Evolutionary conservation across 2,113 vertebrate genomes (phyloP), one percentile per base, ranked within the genome.

Genomic region (Oplegnathus fasciatus): DNA sequence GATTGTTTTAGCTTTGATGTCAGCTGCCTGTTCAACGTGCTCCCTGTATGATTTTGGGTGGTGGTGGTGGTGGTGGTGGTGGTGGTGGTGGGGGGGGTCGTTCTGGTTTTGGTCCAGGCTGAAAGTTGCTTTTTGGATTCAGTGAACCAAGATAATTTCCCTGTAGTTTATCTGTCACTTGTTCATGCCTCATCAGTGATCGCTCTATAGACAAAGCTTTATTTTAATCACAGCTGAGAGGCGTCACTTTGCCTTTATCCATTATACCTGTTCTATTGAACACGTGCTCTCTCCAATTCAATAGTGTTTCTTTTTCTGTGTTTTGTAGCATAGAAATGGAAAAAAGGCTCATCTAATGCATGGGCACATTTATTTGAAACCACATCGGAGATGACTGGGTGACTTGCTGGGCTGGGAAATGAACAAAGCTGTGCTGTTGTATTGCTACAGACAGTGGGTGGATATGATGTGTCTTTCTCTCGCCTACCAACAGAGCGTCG

Each of bases 1-100:
- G 82, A 89, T 86, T 85, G 83, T 83, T 93, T 66, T 30, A 66
- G 86, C 76, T 89, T 72, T 85, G 89, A 86, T 87, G 78, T 79
- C 75, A 60, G 44, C 68, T 75, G 77, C 74, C 80, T 78, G 62
- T 67, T 79, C 62, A 50, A 52, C 22, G 46, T 84, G 79, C 44
- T 52, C 54, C 42, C 68, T 11, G 58, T 82, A 71, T 76, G 64
- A 83, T 78, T 86, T 54, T 44, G 48, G 22, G 44, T 46, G 44
- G 9, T 42, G 11, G 42, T 6, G 34, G 34, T 37, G 34, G 34
- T n/a, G n/a, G n/a, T n/a, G n/a, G n/a, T n/a, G 22, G 44, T 46
- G 44, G 9, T 42, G 11, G 42, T 6, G 34, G 34, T 37, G 34
- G 34, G n/a, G n/a, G n/a, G n/a, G n/a, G n/a, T n/a, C n/a, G n/a